Conservation (phyloP, 2,113 vertebrate genomes). For the Oncorhynchus masou region DNA sequence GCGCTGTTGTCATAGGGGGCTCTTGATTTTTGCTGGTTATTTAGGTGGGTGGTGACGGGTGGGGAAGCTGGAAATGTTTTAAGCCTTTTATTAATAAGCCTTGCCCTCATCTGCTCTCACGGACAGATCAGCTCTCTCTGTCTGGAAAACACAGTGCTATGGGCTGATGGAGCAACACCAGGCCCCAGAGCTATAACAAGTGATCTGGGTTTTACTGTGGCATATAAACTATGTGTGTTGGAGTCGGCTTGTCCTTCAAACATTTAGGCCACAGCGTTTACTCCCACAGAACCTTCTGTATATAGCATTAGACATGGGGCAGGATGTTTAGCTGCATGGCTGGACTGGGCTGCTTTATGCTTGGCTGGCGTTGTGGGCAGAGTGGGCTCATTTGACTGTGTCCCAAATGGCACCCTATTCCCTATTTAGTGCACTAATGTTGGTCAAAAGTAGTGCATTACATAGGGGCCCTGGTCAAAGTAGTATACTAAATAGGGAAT, state of each 20-base stretch:
- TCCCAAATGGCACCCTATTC: neutral
- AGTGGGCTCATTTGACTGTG: constrained; percentile 33
- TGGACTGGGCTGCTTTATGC: constrained; percentile 37
- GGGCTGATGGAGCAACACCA: constrained; percentile 32
- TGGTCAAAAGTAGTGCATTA: too few relatives aligned
- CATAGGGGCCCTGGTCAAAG: too few relatives aligned
- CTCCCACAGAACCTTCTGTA: constrained; percentile 33
- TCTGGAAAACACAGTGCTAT: constrained; percentile 34
- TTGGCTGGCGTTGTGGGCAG: constrained; percentile 48
- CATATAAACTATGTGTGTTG: constrained; percentile 37
- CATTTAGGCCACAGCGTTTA: constrained; percentile 35
- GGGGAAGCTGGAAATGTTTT: constrained; percentile 28
- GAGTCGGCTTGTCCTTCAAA: constrained; percentile 46
- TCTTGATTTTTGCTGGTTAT: constrained; percentile 46
- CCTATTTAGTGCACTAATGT: too few relatives aligned
- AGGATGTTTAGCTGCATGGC: constrained; percentile 41
- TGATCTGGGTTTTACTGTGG: constrained; percentile 6
- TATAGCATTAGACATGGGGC: constrained; percentile 29
- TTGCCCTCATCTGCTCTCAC: constrained; percentile 34
- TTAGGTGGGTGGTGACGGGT: constrained; percentile 41
- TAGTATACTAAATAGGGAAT: too few relatives aligned
- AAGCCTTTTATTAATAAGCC: constrained; percentile 23
- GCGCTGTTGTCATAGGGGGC: constrained; percentile 35
- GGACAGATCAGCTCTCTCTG: constrained; percentile 32
- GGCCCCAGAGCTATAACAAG: constrained; percentile 36